Conservation (phyloP, 2,888 invertebrate species). For the Synanthedon vespiformis region DNA sequence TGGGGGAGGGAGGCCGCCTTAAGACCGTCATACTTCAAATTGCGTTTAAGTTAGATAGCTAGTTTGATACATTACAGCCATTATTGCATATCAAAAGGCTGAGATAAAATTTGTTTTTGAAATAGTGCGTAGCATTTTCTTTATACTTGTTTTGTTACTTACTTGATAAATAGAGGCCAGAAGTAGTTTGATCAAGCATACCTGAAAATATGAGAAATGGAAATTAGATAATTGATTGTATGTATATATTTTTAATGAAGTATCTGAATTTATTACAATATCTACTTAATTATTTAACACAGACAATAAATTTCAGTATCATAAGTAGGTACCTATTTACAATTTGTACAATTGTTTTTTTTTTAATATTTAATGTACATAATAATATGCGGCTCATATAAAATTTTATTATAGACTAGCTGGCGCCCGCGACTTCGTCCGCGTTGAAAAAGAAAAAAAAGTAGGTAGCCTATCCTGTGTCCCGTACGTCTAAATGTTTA, state of each 20-base stretch:
- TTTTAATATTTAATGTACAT: no score
- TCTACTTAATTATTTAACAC: no score
- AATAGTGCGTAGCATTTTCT: conserved; percentile 29
- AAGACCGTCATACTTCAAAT: conserved; percentile 68
- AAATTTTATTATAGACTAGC: no score
- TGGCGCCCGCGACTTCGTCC: no score
- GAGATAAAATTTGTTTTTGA: conserved; percentile 45
- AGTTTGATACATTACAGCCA: conserved; percentile 64
- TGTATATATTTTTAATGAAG: not conserved
- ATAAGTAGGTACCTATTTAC: no score
- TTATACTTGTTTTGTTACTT: conserved; percentile 5
- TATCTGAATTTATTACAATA: not conserved
- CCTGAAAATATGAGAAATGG: not conserved
- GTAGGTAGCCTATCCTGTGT: no score
- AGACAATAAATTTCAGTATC: no score
- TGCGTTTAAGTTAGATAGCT: conserved; percentile 67
- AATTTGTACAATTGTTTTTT: no score
- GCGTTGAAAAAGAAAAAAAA: no score
- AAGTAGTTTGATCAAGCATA: not conserved
- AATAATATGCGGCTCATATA: no score
- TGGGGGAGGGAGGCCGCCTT: conserved; percentile 50
- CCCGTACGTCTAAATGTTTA: no score
- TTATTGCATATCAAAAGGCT: conserved; percentile 64
- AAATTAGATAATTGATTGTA: not conserved
- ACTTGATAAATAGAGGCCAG: conserved; percentile 1